phyloP scores from a whole-genome alignment of 2,888 invertebrate genomes.

The Diplazon laetatorius region DNA sequence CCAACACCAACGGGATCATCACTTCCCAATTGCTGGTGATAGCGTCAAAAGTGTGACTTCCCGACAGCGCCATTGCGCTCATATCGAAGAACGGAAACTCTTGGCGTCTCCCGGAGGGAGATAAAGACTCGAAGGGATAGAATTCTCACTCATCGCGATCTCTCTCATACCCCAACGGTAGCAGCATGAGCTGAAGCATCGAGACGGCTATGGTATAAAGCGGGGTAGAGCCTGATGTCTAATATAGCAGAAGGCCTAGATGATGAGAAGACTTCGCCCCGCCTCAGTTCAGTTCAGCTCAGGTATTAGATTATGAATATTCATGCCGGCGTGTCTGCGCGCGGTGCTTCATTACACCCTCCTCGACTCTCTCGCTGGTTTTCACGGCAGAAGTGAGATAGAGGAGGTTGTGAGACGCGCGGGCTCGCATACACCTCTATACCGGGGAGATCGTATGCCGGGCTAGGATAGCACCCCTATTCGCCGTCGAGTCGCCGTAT shows the following conservation, averaged over 20 bases:
- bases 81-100: constrained; percentile 37
- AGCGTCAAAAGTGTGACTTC: neutral
- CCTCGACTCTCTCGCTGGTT: constrained; percentile 65
- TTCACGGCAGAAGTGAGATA: constrained; percentile 50
- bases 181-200: constrained; percentile 19
- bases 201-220: constrained; percentile 58
- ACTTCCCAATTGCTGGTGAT: constrained; percentile 6
- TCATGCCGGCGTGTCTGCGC: constrained; percentile 82
- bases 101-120: constrained; percentile 14
- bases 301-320: constrained; percentile 83
- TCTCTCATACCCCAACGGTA: constrained; percentile 31
- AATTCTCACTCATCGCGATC: constrained; percentile 28
- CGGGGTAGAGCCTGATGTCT: constrained; percentile 73
- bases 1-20: neutral
- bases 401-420: constrained; percentile 50
- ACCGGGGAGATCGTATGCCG: constrained; percentile 17
- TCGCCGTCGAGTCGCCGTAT: constrained; percentile 58
- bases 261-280: constrained; percentile 78
- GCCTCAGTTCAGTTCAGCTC: constrained; percentile 80
- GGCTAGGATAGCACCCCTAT: constrained; percentile 55
- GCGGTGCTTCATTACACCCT: constrained; percentile 82
- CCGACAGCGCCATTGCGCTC: constrained; percentile 23
- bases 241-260: constrained; percentile 80
- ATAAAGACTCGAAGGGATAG: constrained; percentile 16
- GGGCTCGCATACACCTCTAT: constrained; percentile 35